Conservation (phyloP, 2,113 vertebrate genomes). For the Rattus norvegicus region DNA sequence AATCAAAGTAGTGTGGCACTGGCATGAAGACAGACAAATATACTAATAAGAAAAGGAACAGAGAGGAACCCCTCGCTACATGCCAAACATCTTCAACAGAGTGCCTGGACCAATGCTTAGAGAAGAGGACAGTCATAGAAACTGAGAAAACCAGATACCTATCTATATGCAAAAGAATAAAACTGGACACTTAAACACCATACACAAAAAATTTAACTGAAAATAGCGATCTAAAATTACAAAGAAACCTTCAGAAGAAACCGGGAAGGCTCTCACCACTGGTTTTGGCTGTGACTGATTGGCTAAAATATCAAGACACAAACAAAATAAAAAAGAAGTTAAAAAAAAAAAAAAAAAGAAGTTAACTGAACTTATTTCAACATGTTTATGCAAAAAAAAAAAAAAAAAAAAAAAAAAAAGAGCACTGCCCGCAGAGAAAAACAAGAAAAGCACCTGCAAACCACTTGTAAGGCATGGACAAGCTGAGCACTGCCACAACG, state of each 20-base stretch:
- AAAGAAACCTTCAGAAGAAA: neutral
- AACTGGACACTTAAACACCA: neutral
- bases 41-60: neutral
- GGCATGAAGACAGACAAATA: neutral
- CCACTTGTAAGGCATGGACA: neutral
- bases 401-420: neutral
- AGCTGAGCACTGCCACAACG: neutral
- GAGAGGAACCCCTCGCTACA: neutral
- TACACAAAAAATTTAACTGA: neutral
- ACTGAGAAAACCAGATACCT: neutral
- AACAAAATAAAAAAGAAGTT: neutral
- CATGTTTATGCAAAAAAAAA: neutral
- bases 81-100: neutral
- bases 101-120: neutral
- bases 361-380: neutral
- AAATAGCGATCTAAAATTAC: neutral
- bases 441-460: slow-evolving; percentile 24
- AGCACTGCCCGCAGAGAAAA: neutral
- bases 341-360: neutral
- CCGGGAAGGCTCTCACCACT: neutral
- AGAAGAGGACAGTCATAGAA: neutral
- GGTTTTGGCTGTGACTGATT: slow-evolving; percentile 1
- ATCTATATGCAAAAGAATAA: neutral
- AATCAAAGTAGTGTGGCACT: neutral
- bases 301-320: slow-evolving; percentile 18